Base-by-base conservation (phyloP, 2,113 vertebrate genomes). In the Panurus biarmicus region DNA sequence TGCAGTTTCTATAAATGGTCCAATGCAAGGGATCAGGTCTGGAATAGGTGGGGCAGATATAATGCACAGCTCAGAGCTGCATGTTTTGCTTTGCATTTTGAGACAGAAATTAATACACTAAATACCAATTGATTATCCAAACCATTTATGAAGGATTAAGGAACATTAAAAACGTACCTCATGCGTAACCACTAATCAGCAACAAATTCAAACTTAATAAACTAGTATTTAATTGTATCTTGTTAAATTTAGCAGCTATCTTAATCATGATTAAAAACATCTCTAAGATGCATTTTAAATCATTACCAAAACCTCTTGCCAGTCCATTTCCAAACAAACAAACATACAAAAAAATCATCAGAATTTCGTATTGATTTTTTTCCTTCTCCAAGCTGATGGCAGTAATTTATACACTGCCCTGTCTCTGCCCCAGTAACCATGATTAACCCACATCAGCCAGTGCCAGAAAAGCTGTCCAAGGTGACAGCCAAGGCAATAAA, bases 201-300 rank as follows among this genome's bases (percentile, higher is more conserved):
- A 50, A 67, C 38, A 87, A 82, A 95, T 86, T 58, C 72, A 90
- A 91, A 93, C 80, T 86, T 85, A 96, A 95, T 80, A 87, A 91
- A 73, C 56, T 80, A 51, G n/a, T 61, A 90, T 95, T 97, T 96
- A 95, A 96, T 72, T 87, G 56, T 83, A 96, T 94, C 96, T 96
- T 96, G 89, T 95, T 96, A 96, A 94, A 93, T 91, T 93, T 97
- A 95, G 92, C 87, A 76, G 75, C 88, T 61, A 17, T 89, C 83
- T 94, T 96, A 89, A 95, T 95, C 45, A 82, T 90, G 96, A 95
- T 94, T 89, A 91, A 94, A 81, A 92, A 33, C 48, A 76, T 74
- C 90, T 93, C 89, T 75, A 94, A 96, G 85, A 92, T 64, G 45
- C 51, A 79, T 48, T 91, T 94, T 89, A 92, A 89, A 83, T 85